Conservation (phyloP, 2,888 invertebrate genomes). For the Microplitis deprimator region DNA sequence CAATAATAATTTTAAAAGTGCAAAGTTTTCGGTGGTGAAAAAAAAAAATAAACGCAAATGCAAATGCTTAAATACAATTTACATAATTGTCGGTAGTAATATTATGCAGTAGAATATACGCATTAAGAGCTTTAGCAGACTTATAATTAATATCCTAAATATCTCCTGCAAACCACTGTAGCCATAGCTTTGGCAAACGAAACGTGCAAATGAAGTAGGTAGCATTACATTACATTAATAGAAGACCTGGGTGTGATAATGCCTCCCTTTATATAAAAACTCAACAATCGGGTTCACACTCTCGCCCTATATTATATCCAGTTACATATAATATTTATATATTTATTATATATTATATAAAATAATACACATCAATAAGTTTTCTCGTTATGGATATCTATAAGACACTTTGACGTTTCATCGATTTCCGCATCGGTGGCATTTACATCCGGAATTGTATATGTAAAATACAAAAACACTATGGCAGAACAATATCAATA, state of each 20-base stretch:
- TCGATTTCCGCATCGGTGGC: constrained; percentile 4
- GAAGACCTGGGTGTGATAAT: constrained; percentile 27
- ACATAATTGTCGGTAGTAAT: constrained; percentile 4
- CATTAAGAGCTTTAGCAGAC: constrained; percentile 1
- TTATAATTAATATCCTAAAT: background rate
- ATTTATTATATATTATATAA: background rate
- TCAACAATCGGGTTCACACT: constrained; percentile 23
- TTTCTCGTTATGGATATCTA: background rate
- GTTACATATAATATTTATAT: background rate
- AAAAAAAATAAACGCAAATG: background rate
- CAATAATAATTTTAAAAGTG: background rate
- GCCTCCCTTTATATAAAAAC: background rate
- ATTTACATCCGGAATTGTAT: background rate
- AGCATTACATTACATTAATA: constrained; percentile 20
- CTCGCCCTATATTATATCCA: background rate
- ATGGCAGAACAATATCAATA: background rate
- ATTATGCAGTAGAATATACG: background rate
- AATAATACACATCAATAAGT: background rate
- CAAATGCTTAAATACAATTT: background rate
- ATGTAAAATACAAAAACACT: background rate
- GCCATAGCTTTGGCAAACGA: constrained; percentile 10
- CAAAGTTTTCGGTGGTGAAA: background rate
- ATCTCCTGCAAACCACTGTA: background rate
- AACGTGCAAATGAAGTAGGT: constrained; percentile 23
- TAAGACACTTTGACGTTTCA: constrained; percentile 2